Conservation (phyloP, 2,113 vertebrate species). For the Sinosuthora webbiana region DNA sequence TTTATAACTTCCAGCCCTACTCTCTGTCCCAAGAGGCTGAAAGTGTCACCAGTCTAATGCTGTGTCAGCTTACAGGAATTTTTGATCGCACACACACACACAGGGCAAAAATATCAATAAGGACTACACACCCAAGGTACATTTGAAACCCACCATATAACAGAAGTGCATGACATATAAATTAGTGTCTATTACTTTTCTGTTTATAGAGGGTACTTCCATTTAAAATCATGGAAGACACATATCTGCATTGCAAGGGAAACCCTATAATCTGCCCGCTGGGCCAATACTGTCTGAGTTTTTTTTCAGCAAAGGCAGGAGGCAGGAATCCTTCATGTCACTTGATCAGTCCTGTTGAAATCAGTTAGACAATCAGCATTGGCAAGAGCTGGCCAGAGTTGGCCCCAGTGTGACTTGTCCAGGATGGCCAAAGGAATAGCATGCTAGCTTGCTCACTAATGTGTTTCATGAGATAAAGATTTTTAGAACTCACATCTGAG, state of each 20-base stretch:
- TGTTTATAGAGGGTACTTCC: background rate
- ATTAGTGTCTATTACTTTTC: background rate
- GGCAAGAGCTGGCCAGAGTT: background rate
- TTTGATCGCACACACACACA: background rate
- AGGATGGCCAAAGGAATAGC: background rate
- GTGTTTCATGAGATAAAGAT: background rate
- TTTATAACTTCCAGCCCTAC: background rate
- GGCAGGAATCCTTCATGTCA: background rate
- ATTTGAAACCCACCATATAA: background rate
- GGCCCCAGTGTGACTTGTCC: background rate
- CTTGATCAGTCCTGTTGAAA: background rate
- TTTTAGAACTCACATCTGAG: conserved; percentile 57
- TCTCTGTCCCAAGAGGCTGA: background rate
- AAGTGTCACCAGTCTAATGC: background rate
- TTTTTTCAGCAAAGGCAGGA: background rate
- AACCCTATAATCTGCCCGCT: background rate
- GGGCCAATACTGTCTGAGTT: background rate
- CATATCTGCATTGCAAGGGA: background rate
- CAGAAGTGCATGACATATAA: background rate
- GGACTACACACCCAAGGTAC: background rate
- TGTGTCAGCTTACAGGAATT: background rate
- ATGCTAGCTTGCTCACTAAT: background rate
- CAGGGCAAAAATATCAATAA: background rate
- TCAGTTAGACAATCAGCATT: rapidly evolving
- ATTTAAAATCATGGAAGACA: background rate